phyloP scores from a whole-genome alignment of 1,140 invertebrate genomes.

The Stratiolaelaps scimitus region DNA sequence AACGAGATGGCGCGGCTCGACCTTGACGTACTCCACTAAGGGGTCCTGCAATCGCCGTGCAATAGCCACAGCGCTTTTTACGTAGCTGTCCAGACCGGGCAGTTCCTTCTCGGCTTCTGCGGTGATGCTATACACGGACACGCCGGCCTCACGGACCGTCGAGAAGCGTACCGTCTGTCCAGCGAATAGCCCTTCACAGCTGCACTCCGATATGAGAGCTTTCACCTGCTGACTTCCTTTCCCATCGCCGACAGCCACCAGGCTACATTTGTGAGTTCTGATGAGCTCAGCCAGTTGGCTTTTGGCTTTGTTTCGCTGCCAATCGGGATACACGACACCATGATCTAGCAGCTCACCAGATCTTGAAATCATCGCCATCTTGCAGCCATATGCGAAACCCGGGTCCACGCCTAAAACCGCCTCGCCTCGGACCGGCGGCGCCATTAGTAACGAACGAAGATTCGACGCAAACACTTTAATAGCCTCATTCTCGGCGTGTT shows the following conservation, averaged over 20 bases:
- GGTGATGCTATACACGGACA: constrained; percentile 77
- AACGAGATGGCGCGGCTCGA: constrained; percentile 77
- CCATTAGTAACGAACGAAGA: constrained; percentile 63
- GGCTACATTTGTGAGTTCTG: constrained; percentile 46
- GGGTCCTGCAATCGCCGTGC: constrained; percentile 74
- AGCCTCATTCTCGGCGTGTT: constrained; percentile 60
- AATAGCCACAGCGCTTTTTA: constrained; percentile 71
- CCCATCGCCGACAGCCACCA: constrained; percentile 74
- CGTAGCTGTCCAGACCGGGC: constrained; percentile 59
- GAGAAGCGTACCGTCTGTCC: constrained; percentile 54
- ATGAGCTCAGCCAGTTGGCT: constrained; percentile 21
- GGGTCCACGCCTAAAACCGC: constrained; percentile 72
- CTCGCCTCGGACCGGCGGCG: constrained; percentile 62
- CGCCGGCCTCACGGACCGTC: constrained; percentile 74
- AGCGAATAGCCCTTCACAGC: constrained; percentile 46
- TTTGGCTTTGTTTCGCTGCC: constrained; percentile 28
- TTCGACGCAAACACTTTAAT: constrained; percentile 70
- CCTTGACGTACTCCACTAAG: constrained; percentile 74
- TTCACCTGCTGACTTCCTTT: constrained; percentile 75
- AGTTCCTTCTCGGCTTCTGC: constrained; percentile 68
- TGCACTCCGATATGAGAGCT: constrained; percentile 54
- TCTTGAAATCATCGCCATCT: constrained; percentile 57
- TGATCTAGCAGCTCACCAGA: constrained; percentile 41
- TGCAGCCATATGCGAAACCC: constrained; percentile 68
- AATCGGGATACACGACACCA: constrained; percentile 54